A percentile compares a stretch with the other conserved stretches of the same genome.
Evolutionary conservation across 2,888 invertebrate species (phyloP).

Genomic region (Thecophora atra): DNA sequence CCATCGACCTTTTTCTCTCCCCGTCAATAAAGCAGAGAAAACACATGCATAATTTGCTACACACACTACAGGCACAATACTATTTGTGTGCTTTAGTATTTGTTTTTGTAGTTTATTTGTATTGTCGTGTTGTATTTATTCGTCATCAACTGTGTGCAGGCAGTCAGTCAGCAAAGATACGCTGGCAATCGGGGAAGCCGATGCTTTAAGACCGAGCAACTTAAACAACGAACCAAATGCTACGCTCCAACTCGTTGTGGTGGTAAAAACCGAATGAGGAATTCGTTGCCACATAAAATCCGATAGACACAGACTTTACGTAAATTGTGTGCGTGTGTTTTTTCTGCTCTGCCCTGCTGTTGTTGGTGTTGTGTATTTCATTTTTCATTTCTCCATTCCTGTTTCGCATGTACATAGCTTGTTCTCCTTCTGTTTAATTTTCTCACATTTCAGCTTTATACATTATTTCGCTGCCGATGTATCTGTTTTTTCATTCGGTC

Average conservation of each 20-base stretch:
- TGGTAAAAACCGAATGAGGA: conserved; percentile 38
- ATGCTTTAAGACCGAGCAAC: conserved; percentile 5
- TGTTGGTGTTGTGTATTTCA: conserved; percentile 11
- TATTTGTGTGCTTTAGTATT: conserved; percentile 11
- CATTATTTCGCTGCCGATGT: neutral
- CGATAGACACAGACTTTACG: conserved; percentile 21
- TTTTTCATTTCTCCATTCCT: conserved; percentile 1
- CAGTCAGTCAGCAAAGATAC: neutral
- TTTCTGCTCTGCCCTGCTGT: neutral
- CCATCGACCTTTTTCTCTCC: conserved; percentile 12
- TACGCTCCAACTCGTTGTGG: conserved; percentile 35
- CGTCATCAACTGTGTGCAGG: conserved; percentile 15
- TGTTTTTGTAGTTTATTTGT: conserved; percentile 11
- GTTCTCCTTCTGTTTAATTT: conserved; percentile 19
- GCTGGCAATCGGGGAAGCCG: too few species aligned
- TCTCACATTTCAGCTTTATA: conserved; percentile 6
- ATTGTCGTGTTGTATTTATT: conserved; percentile 19
- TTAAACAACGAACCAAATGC: conserved; percentile 8
- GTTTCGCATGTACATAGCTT: conserved; percentile 7
- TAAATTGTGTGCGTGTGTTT: conserved; percentile 13
- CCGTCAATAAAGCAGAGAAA: conserved; percentile 10
- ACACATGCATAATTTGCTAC: conserved; percentile 24
- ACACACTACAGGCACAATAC: conserved; percentile 12
- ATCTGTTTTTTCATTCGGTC: neutral
- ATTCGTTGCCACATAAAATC: conserved; percentile 30